Evolutionary conservation across 1,140 invertebrate genomes (phyloP), one percentile per base, ranked within the genome.

Genomic region (Bacillus rossius): DNA sequence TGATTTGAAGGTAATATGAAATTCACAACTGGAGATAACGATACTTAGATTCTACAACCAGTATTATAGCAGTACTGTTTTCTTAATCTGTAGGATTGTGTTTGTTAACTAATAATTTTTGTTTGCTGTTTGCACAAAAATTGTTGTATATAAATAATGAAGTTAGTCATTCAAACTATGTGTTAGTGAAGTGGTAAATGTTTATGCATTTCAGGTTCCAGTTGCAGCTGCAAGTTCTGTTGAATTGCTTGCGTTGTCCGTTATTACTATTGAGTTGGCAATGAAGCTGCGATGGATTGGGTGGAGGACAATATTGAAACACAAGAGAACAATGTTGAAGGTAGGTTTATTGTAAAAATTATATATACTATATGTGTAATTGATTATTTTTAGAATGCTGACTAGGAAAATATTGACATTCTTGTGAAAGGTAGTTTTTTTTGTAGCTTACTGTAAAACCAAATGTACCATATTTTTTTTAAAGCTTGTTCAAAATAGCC

Each of bases 241-340:
- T 69, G 92, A 96, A 74, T 70, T 94, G 26, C 71, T 92, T 61
- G 85, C 87, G 19, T 74, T 95, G 38, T 78, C 83, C 16, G 80
- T 92, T 26, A 88, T 94, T 54, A 85, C 83, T 14, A 75, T 92
- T 57, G 90, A 94, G 72, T 75, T 94, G 26, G 81, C 84, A 45
- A 78, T 95, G 42, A 90, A 92, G 73, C 72, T 92, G 29, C 82
- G 88, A 68, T 95, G 92, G 92, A 87, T 92, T 52, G 91, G 92
- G 1, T 86, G 84, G 81, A 81, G 78, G 62, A 88, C 86, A n/a
- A 91, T 92, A 71, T 73, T 93, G 5, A 85, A 81, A 67, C 91
- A 94, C 69, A 91, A 89, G 70, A 77, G 92, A 60, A 94, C 92
- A 8, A 84, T 90, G 77, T 71, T 94, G 1, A 95, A 95, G 82